phyloP scores from a whole-genome alignment of 35 echinoderm and acorn worm genomes.

The Eucidaris tribuloides region DNA sequence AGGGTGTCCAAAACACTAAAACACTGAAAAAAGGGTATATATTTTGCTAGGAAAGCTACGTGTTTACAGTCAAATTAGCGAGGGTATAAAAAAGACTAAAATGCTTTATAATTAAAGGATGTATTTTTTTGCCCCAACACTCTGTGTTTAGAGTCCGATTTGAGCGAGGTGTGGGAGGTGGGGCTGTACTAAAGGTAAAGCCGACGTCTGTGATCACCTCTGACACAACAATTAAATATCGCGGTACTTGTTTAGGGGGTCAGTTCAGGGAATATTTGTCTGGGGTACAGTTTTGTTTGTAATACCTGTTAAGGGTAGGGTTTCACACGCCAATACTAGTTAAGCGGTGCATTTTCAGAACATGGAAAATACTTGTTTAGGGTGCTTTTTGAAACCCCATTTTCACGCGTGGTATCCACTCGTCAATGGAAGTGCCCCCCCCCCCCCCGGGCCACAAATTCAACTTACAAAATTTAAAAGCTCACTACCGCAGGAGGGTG shows the following conservation, averaged over 20 bases:
- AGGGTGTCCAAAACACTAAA: neutral
- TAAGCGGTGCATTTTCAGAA: neutral
- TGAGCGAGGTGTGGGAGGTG: neutral
- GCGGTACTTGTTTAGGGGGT: neutral
- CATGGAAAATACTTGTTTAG: neutral
- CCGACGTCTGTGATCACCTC: neutral
- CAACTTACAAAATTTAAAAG: too few species aligned
- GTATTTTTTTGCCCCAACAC: neutral
- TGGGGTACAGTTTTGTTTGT: neutral
- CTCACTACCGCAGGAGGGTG: too few species aligned
- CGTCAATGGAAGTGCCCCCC: neutral
- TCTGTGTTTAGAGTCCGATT: conserved; percentile 6
- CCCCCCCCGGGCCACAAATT: too few species aligned
- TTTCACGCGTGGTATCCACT: neutral
- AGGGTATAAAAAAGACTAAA: neutral
- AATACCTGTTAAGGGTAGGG: neutral
- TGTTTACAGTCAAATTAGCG: neutral
- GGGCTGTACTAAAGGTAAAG: neutral
- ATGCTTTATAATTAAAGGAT: neutral
- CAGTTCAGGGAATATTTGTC: neutral
- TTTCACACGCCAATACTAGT: neutral
- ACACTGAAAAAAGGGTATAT: neutral
- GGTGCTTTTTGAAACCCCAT: neutral
- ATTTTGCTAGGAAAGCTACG: neutral
- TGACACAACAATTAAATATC: neutral